Evolutionary conservation across 2,888 invertebrate species (phyloP), one percentile per base, ranked within the genome.

Genomic region (Mesoligia furuncula): DNA sequence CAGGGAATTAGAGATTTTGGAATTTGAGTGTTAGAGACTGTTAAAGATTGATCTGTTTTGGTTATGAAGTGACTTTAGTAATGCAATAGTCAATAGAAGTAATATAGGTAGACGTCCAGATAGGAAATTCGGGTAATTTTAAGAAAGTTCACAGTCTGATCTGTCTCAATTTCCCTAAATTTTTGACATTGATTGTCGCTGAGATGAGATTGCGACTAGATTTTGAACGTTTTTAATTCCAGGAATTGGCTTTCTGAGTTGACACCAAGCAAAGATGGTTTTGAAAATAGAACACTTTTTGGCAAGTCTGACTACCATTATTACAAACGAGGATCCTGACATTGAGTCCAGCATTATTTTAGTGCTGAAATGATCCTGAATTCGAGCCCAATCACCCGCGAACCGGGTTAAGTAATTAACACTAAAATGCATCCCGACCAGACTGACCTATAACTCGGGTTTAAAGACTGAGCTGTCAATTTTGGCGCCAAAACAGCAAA

Each of bases 401-500:
- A 81, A 85, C 85, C 79, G 75, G 85, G 79, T 81, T 74, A 85
- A 90, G 87, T 89, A 85, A 90, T 92, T 90, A 88, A 86, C 87
- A 71, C 79, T 64, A 81, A 83, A 85, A 84, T 83, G 81, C 84
- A 87, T 84, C 84, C 79, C 73, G 51, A 66, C 76, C 54, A 79
- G 75, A 84, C 81, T 84, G 87, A 84, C 86, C 90, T 90, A 92
- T 92, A 93, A 88, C 85, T 86, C 72, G 86, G 76, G 82, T 83
- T 88, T 88, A 81, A 88, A 87, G 84, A 88, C 87, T 84, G 64
- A 93, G 90, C 93, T 95, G 95, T 94, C 93, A 94, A 94, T 94
- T 96, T 96, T 96, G 96, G 96, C 96, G 96, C 96, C 96, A 96
- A 96, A 96, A 96, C 93, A 92, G 93, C 94, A 93, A 94, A 95